Percentiles rank a stretch among this genome's conserved stretches.
Conservation (phyloP, 1,140 invertebrate species). For the Cyrtorhinus lividipennis region DNA sequence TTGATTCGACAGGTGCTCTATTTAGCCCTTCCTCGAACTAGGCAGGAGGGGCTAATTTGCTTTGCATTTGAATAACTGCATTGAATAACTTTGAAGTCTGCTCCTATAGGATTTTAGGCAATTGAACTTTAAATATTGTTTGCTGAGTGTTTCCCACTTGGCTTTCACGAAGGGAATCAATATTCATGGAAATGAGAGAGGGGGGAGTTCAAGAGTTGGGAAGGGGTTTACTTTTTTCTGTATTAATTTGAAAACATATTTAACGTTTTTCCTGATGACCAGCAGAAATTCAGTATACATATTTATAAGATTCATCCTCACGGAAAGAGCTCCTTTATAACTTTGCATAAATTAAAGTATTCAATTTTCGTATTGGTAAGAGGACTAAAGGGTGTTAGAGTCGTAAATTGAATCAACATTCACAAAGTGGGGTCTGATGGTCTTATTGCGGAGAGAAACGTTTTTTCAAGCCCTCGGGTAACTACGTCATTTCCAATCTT, state of each 20-base stretch:
- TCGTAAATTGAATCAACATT: slow-evolving; percentile 8
- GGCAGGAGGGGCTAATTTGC: no score
- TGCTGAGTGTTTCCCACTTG: neutral
- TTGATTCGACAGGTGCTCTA: no score
- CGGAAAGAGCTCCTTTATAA: neutral
- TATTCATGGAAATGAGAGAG: neutral
- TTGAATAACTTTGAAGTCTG: no score
- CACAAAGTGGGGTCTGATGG: neutral
- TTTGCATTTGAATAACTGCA: no score
- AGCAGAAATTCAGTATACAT: neutral
- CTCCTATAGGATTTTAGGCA: neutral
- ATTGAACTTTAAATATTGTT: slow-evolving; percentile 5
- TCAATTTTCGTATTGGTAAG: neutral
- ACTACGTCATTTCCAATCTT: no score
- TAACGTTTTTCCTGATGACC: slow-evolving; percentile 4
- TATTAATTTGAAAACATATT: slow-evolving; percentile 6
- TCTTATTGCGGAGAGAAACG: neutral
- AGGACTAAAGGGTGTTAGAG: slow-evolving; percentile 1
- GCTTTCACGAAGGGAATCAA: neutral
- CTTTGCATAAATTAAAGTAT: slow-evolving; percentile 6
- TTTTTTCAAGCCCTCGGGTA: neutral
- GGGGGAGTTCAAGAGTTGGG: neutral
- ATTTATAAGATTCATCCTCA: neutral
- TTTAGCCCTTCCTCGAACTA: no score
- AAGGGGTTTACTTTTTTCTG: neutral